Evolutionary conservation across 2,113 vertebrate species (phyloP).

Genomic region (Lamprotornis superbus): DNA sequence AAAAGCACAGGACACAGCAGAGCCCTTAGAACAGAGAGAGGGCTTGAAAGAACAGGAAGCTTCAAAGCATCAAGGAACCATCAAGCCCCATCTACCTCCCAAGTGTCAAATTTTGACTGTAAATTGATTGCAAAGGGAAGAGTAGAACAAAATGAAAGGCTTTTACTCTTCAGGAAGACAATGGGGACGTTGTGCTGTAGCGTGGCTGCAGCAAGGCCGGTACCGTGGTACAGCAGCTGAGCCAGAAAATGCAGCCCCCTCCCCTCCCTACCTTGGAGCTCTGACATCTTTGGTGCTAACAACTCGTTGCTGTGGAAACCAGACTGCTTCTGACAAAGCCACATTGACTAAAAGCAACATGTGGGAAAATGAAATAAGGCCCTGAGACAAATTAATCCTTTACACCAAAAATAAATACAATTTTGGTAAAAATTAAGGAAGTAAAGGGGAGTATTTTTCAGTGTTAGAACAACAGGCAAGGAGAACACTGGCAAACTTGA

Average conservation of each 20-base stretch:
- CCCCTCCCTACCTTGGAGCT: constrained; percentile 41
- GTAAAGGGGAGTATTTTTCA: not conserved
- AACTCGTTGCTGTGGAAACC: constrained; percentile 58
- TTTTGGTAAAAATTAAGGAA: not conserved
- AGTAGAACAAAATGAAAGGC: constrained; percentile 1
- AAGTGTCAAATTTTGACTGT: constrained; percentile 22
- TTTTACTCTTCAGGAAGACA: constrained; percentile 37
- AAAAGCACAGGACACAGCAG: not conserved
- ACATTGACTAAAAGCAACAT: constrained; percentile 63
- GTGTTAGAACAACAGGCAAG: not conserved
- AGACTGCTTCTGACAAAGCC: constrained; percentile 60
- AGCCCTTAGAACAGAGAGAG: not conserved
- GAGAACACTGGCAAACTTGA: accelerated
- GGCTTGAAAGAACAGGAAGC: constrained; percentile 36
- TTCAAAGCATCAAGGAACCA: not conserved
- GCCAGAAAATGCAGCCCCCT: constrained; percentile 21
- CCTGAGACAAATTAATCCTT: constrained; percentile 24
- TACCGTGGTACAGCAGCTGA: not conserved
- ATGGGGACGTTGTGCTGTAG: constrained; percentile 45
- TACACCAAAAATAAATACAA: not conserved
- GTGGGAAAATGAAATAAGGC: constrained; percentile 46
- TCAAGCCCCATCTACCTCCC: not conserved
- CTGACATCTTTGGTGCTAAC: constrained; percentile 59
- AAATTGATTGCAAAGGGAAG: constrained; percentile 49
- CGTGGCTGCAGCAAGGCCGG: constrained; percentile 32